These are phyloP conservation scores for Carcinoscorpius rotundicauda DNA, from an alignment of 1,140 invertebrate species.

Conservation along the genomic window DNA sequence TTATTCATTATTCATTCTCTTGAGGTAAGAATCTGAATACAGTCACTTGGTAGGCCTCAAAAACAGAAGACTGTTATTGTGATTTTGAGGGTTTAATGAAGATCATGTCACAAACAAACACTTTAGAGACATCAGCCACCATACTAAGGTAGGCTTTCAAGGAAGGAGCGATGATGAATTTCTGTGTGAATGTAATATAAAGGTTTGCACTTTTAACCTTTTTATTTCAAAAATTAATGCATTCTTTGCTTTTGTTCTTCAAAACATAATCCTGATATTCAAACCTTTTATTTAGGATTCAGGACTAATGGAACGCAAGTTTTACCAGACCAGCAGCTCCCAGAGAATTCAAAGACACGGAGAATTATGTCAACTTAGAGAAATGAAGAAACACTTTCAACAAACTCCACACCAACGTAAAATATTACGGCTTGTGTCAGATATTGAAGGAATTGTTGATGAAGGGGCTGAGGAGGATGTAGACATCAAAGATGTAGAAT, in stretches of 20 bases:
- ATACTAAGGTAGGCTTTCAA: too few relatives aligned
- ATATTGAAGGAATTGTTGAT: constrained; percentile 41
- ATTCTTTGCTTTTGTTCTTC: neutral
- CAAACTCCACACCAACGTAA: constrained; percentile 55
- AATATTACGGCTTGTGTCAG: constrained; percentile 45
- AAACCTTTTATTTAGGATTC: neutral
- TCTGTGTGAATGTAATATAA: too few relatives aligned
- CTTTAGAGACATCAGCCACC: too few relatives aligned
- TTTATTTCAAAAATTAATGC: neutral
- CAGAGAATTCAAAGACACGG: constrained; percentile 69
- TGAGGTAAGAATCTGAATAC: too few relatives aligned
- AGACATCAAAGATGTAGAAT: constrained; percentile 84
- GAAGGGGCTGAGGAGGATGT: constrained; percentile 40
- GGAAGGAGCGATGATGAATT: too few relatives aligned
- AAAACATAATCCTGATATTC: neutral
- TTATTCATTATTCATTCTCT: too few relatives aligned
- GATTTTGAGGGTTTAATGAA: too few relatives aligned
- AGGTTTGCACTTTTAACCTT: neutral
- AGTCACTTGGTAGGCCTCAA: too few relatives aligned
- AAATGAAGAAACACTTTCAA: constrained; percentile 54
- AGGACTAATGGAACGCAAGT: constrained; percentile 5
- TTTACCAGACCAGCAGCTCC: constrained; percentile 39
- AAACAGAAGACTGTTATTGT: too few relatives aligned
- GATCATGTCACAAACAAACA: too few relatives aligned
- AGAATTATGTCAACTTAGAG: constrained; percentile 69